These are phyloP conservation scores for Scytalopus superciliaris DNA, from an alignment of 2,113 vertebrate species.

Conservation along the genomic window DNA sequence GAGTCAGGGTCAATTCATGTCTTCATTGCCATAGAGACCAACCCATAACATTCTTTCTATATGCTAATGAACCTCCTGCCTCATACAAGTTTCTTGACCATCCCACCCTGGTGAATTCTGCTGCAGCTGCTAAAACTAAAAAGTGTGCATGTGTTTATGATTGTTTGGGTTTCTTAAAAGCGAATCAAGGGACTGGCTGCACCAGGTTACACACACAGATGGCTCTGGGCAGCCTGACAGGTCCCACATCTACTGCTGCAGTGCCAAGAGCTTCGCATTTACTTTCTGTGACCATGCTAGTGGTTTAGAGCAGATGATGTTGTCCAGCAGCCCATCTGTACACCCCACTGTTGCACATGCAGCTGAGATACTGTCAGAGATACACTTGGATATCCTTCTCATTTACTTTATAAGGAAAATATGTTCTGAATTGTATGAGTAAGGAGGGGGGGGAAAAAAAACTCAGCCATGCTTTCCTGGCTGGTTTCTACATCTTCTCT, in stretches of 20 bases:
- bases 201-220: not conserved
- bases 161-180: not conserved
- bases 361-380: not conserved
- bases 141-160: not conserved
- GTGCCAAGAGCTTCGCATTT: not conserved
- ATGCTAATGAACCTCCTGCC: not conserved
- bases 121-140: not conserved
- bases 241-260: not conserved
- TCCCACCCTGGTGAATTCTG: not conserved
- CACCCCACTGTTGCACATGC: not conserved
- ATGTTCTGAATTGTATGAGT: not conserved
- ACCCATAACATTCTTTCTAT: not conserved
- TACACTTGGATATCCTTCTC: not conserved
- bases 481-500: not conserved
- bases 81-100: not conserved
- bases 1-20: not conserved
- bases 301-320: not conserved
- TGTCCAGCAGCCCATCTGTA: not conserved
- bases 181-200: not conserved
- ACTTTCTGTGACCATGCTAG: not conserved
- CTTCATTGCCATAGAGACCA: not conserved
- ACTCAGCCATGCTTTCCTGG: not conserved
- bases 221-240: not conserved
- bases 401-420: slow-evolving; percentile 24
- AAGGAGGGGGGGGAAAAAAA: not conserved